phyloP scores from a whole-genome alignment of 2,797 vertebrate genomes.

The Peromyscus attwateri region DNA sequence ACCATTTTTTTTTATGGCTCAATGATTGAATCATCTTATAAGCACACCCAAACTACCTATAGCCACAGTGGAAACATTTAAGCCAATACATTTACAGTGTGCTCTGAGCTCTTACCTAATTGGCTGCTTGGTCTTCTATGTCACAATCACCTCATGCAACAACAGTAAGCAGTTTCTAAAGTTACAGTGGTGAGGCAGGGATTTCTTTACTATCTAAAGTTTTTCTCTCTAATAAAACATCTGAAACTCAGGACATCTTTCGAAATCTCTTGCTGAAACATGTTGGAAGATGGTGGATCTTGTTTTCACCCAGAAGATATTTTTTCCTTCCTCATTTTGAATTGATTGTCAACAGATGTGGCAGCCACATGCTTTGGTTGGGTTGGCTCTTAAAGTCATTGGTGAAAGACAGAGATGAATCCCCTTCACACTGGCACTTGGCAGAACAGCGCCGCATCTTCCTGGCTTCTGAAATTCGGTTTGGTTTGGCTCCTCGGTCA shows the following conservation, averaged over 20 bases:
- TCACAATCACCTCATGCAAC: slow-evolving; percentile 81
- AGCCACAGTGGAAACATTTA: slow-evolving; percentile 18
- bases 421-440: neutral
- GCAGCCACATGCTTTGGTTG: slow-evolving; percentile 20
- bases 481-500: slow-evolving; percentile 73
- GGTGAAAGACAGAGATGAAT: slow-evolving; percentile 72
- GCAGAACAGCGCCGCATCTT: slow-evolving; percentile 9
- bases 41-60: slow-evolving; percentile 31
- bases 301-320: slow-evolving; percentile 59
- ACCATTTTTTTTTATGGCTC: neutral
- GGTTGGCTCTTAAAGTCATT: slow-evolving; percentile 38
- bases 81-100: neutral
- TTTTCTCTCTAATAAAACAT: slow-evolving; percentile 76
- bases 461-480: slow-evolving; percentile 68
- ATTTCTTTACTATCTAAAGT: slow-evolving; percentile 64
- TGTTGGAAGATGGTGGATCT: slow-evolving; percentile 58
- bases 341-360: slow-evolving; percentile 69
- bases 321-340: slow-evolving; percentile 39
- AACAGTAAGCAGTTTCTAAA: slow-evolving; percentile 61
- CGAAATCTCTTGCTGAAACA: slow-evolving; percentile 71
- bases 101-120: slow-evolving; percentile 56
- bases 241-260: slow-evolving; percentile 59
- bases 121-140: slow-evolving; percentile 74
- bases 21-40: neutral
- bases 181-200: slow-evolving; percentile 49